These are phyloP conservation scores for Pemphredon lugubris DNA, from an alignment of 2,888 invertebrate genomes.

Conservation along the genomic window DNA sequence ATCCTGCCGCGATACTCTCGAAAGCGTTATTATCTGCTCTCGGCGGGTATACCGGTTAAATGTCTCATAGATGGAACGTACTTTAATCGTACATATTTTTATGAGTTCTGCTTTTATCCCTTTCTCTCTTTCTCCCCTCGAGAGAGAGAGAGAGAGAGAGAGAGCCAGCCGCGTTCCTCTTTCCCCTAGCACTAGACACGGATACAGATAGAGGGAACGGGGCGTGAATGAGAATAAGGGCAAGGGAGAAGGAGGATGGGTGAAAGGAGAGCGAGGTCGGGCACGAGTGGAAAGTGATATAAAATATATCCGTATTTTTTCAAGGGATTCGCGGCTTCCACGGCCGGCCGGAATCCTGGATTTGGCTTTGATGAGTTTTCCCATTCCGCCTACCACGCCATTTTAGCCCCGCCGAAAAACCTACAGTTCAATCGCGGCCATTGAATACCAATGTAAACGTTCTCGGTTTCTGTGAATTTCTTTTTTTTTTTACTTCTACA, in stretches of 20 bases:
- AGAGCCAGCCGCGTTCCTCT: conserved; percentile 6
- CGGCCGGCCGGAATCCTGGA: conserved; percentile 70
- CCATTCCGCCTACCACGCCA: conserved; percentile 54
- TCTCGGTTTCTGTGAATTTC: conserved; percentile 60
- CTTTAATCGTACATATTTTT: conserved; percentile 37
- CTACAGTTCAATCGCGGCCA: conserved; percentile 74
- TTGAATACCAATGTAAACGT: conserved; percentile 78
- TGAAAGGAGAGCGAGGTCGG: conserved; percentile 31
- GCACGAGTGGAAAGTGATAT: conserved; percentile 59
- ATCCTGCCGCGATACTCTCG: background rate
- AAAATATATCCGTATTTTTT: conserved; percentile 77
- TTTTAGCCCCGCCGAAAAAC: conserved; percentile 63
- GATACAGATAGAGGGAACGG: background rate
- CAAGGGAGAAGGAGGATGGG: conserved; percentile 20
- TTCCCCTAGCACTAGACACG: conserved; percentile 14
- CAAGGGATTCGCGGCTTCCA: conserved; percentile 68
- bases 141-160: no score
- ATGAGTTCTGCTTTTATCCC: conserved; percentile 28
- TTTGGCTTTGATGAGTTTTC: conserved; percentile 78
- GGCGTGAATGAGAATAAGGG: background rate
- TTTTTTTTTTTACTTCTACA: conserved; percentile 52
- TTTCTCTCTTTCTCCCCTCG: conserved; percentile 10
- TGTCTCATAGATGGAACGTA: conserved; percentile 1
- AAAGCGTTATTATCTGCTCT: conserved; percentile 18
- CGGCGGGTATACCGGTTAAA: conserved; percentile 11